phyloP scores from a whole-genome alignment of 2,888 invertebrate genomes.

The Stomorhina lunata region DNA sequence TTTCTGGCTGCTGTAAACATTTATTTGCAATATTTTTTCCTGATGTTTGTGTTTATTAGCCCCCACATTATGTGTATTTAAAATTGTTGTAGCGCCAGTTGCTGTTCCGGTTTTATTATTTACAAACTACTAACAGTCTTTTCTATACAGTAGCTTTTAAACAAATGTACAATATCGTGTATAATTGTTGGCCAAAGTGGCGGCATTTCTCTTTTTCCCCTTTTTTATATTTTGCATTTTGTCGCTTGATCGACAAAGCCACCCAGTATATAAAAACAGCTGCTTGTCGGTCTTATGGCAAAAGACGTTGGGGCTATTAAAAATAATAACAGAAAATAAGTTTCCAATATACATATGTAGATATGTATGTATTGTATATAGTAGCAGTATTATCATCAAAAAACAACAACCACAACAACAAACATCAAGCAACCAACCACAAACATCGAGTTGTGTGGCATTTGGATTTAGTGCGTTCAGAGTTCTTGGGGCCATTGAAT shows the following conservation, averaged over 20 bases:
- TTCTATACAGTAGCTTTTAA: conserved; percentile 59
- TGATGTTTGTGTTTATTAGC: conserved; percentile 52
- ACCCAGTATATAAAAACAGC: conserved; percentile 59
- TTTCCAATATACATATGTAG: conserved; percentile 45
- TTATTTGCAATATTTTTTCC: conserved; percentile 28
- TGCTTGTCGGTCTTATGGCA: conserved; percentile 58
- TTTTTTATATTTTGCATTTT: conserved; percentile 55
- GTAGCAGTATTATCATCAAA: conserved; percentile 44
- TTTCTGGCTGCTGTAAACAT: not conserved
- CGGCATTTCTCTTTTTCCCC: conserved; percentile 60
- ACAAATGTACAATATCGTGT: conserved; percentile 2
- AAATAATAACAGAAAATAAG: conserved; percentile 41
- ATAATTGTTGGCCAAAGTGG: conserved; percentile 50
- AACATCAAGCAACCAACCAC: conserved; percentile 24
- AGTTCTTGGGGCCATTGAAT: conserved; percentile 43
- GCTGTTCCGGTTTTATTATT: conserved; percentile 74
- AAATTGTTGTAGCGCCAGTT: conserved; percentile 75
- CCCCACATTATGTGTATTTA: conserved; percentile 54
- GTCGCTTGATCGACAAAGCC: conserved; percentile 57
- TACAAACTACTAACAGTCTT: conserved; percentile 45
- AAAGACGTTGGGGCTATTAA: conserved; percentile 46
- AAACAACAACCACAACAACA: conserved; percentile 50
- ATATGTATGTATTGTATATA: too few species aligned
- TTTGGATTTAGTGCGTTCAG: conserved; percentile 61
- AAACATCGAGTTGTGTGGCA: conserved; percentile 59